These are phyloP conservation scores for Bruchidius siliquastri DNA, from an alignment of 2,888 invertebrate genomes.

Conservation along the genomic window DNA sequence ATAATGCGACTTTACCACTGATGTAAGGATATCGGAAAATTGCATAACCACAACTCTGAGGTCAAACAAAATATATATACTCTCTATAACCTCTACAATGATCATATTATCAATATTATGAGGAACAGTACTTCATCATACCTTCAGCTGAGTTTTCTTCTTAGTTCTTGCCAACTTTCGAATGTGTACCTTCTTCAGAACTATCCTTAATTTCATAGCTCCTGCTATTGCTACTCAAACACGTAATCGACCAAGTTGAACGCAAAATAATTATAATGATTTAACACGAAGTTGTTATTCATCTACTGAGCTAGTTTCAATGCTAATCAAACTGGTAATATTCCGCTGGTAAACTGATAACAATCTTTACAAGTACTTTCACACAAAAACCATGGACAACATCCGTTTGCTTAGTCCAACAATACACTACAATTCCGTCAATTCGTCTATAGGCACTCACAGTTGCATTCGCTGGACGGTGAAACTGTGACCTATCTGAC, in stretches of 20 bases:
- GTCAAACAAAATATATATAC: background rate
- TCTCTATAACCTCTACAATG: background rate
- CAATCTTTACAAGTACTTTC: background rate
- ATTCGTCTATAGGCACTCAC: background rate
- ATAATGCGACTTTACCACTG: no score
- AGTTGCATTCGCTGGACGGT: background rate
- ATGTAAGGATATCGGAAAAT: background rate
- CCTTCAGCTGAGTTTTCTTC: background rate
- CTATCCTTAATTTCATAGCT: background rate
- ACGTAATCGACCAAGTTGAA: background rate
- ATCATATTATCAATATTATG: background rate
- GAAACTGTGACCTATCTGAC: background rate
- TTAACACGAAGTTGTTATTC: background rate
- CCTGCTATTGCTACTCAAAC: background rate
- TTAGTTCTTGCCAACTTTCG: background rate
- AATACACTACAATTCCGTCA: background rate
- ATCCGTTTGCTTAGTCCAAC: background rate
- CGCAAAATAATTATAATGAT: background rate
- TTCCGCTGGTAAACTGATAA: background rate
- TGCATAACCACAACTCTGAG: background rate
- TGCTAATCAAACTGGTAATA: background rate
- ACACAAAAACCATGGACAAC: background rate
- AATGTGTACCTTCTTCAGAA: background rate
- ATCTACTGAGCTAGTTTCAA: background rate
- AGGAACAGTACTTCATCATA: background rate